A percentile compares a stretch with the other conserved stretches of the same genome.
These are phyloP conservation scores for Sebastes dallii DNA, from an alignment of 2,797 vertebrate genomes.

Conservation along the genomic window DNA sequence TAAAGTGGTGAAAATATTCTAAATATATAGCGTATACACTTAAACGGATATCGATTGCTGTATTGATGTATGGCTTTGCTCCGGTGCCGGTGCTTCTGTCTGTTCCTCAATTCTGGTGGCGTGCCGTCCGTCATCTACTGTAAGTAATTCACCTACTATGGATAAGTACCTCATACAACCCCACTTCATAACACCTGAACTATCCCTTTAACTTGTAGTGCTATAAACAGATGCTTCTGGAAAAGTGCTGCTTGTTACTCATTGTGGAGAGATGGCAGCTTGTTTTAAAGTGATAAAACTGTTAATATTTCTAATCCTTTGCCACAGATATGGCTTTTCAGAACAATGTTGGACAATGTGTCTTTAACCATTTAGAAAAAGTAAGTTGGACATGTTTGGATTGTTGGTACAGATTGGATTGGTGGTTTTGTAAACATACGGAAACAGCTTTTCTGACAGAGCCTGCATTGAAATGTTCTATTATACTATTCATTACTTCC, in stretches of 20 bases:
- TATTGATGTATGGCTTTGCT: too few species aligned
- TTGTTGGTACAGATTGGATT: neutral
- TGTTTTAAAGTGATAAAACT: neutral
- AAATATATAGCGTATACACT: too few species aligned
- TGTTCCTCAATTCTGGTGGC: too few species aligned
- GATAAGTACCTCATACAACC: too few species aligned
- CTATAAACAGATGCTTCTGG: slow-evolving; percentile 9
- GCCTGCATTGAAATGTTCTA: neutral
- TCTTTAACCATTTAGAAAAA: neutral
- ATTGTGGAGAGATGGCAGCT: neutral
- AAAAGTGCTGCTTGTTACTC: slow-evolving; percentile 1
- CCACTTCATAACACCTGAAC: too few species aligned
- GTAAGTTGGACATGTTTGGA: neutral
- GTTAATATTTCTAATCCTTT: neutral
- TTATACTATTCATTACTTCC: neutral
- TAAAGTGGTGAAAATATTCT: too few species aligned
- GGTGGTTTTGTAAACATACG: neutral
- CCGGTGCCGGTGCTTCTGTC: too few species aligned
- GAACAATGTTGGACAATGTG: neutral
- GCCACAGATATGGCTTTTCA: neutral
- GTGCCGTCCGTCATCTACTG: too few species aligned
- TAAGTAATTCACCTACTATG: too few species aligned
- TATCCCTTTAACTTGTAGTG: neutral
- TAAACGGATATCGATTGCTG: too few species aligned
- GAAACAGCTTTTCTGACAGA: neutral